A percentile compares a stretch with the other conserved stretches of the same genome.
These are phyloP conservation scores for Rhinolophus ferrumequinum DNA, from an alignment of 2,113 vertebrate species.

Conservation along the genomic window DNA sequence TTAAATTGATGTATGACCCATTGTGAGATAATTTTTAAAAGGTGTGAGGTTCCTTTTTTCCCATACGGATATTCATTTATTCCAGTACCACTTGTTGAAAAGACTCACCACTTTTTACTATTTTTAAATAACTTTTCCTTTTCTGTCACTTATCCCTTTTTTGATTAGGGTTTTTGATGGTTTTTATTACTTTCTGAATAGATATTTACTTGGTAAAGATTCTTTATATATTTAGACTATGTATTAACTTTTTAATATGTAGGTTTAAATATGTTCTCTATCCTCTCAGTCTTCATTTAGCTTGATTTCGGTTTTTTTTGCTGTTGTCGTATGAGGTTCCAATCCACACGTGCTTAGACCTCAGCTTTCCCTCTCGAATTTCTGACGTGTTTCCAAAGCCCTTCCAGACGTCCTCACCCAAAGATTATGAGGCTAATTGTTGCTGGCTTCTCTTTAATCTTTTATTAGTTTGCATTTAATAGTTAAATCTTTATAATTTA, in stretches of 20 bases:
- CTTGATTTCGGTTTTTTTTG: background rate
- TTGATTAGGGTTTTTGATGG: background rate
- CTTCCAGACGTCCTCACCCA: background rate
- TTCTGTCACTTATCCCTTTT: background rate
- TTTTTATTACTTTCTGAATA: background rate
- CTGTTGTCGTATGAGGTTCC: background rate
- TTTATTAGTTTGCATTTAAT: background rate
- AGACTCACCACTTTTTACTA: background rate
- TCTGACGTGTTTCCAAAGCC: background rate
- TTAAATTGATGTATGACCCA: accelerated
- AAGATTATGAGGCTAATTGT: background rate
- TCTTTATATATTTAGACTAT: background rate
- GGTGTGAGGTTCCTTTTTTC: background rate
- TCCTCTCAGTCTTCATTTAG: background rate
- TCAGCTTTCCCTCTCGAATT: no score
- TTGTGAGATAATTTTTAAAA: background rate
- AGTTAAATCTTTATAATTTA: background rate
- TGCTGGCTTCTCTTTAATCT: background rate
- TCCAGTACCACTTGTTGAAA: background rate
- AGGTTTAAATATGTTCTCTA: background rate
- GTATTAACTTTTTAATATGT: accelerated
- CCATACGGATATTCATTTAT: accelerated
- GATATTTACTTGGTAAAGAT: background rate
- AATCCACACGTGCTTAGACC: accelerated
- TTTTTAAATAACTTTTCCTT: background rate